Evolutionary conservation across 2,888 invertebrate genomes (phyloP).

Genomic region (Cataglyphis livida): DNA sequence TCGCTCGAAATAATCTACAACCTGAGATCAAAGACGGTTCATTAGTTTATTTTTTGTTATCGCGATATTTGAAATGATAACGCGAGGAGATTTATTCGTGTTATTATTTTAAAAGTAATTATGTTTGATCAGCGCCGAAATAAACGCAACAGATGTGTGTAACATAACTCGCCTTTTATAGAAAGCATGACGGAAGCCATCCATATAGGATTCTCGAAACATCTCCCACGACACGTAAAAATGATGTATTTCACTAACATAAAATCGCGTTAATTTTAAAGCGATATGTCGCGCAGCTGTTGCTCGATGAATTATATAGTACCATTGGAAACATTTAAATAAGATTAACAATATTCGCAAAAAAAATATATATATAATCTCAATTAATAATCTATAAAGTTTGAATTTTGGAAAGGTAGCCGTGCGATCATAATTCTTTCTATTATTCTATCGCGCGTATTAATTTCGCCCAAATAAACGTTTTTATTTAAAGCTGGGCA

Average conservation of each 20-base stretch:
- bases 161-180: not conserved
- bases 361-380: not conserved
- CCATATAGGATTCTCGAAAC: constrained; percentile 20
- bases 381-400: not conserved
- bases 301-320: constrained; percentile 16
- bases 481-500: not conserved
- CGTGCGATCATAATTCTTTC: not conserved
- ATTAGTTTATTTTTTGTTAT: constrained; percentile 9
- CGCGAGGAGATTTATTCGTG: not conserved
- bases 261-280: not conserved
- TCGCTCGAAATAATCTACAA: not conserved
- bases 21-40: not conserved
- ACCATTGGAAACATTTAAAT: not conserved
- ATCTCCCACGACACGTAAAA: not conserved
- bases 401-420: not conserved
- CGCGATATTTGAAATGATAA: constrained; percentile 7
- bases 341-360: not conserved
- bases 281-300: not conserved
- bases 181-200: constrained; percentile 28
- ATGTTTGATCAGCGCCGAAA: not conserved
- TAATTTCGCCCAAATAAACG: not conserved
- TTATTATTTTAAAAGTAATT: not conserved
- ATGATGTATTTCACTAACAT: not conserved
- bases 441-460: not conserved
- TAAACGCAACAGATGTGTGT: constrained; percentile 12